phyloP scores from a whole-genome alignment of 2,888 invertebrate genomes.

The Trachelus tabidus region DNA sequence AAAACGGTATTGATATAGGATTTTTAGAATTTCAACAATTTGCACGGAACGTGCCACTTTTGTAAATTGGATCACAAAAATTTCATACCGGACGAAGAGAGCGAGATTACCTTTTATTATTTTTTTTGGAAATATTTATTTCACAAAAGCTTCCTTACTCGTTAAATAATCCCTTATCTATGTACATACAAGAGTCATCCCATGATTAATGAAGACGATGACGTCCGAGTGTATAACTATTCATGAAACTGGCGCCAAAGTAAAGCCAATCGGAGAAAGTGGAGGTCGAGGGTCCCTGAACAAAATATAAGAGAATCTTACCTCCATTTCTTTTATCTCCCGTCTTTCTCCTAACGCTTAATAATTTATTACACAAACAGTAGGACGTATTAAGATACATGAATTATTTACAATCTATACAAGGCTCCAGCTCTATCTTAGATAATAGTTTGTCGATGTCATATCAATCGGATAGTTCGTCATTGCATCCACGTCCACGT shows the following conservation, averaged over 20 bases:
- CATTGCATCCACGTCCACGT: constrained; percentile 70
- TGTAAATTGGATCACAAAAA: neutral
- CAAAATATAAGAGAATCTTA: neutral
- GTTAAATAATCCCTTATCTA: neutral
- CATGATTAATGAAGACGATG: neutral
- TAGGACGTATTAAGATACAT: neutral
- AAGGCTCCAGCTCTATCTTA: neutral
- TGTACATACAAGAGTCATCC: neutral
- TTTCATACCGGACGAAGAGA: neutral
- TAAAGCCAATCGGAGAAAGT: neutral
- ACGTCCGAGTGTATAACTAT: neutral
- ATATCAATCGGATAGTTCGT: constrained; percentile 29
- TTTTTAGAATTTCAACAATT: neutral
- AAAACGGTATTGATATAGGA: neutral
- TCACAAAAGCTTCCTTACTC: neutral
- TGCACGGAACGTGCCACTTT: neutral
- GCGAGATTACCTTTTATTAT: neutral
- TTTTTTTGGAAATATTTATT: neutral
- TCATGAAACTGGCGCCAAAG: neutral
- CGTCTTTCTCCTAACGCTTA: neutral
- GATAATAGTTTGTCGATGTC: neutral
- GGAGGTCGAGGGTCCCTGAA: neutral
- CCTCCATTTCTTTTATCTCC: neutral
- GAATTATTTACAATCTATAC: constrained; percentile 4
- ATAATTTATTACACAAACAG: neutral